These are phyloP conservation scores for Pollicipes pollicipes DNA, from an alignment of 1,140 invertebrate genomes.

Conservation along the genomic window DNA sequence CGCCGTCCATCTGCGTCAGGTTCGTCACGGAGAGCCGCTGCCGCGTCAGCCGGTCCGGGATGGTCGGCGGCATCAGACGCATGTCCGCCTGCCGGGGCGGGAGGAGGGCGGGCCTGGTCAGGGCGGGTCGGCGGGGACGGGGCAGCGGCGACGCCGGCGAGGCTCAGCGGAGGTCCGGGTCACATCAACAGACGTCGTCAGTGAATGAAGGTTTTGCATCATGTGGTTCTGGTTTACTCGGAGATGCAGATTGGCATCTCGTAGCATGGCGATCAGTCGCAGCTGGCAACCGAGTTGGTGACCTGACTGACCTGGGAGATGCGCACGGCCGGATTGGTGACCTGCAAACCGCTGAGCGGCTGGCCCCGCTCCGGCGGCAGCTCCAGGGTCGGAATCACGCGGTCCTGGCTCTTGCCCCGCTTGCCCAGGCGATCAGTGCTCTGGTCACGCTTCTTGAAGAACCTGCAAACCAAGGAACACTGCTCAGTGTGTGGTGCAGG, in stretches of 20 bases:
- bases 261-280: too few species aligned
- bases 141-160: too few species aligned
- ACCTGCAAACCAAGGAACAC: background rate
- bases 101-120: background rate
- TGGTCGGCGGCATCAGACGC: constrained; percentile 41
- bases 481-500: background rate
- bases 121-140: too few species aligned
- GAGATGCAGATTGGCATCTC: too few species aligned
- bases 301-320: constrained; percentile 33
- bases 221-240: too few species aligned
- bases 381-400: background rate
- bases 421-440: background rate
- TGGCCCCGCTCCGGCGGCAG: background rate
- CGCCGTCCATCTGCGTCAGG: background rate
- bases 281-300: too few species aligned
- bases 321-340: constrained; percentile 26
- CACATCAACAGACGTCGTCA: too few species aligned
- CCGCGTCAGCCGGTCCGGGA: constrained; percentile 38
- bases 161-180: too few species aligned
- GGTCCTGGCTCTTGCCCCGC: background rate
- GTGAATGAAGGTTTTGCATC: too few species aligned
- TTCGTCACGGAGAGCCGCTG: constrained; percentile 21
- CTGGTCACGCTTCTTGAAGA: constrained; percentile 4
- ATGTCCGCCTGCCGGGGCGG: constrained; percentile 36
- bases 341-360: too few species aligned